phyloP scores from a whole-genome alignment of 2,113 vertebrate species.

The Formicarius rufipectus region DNA sequence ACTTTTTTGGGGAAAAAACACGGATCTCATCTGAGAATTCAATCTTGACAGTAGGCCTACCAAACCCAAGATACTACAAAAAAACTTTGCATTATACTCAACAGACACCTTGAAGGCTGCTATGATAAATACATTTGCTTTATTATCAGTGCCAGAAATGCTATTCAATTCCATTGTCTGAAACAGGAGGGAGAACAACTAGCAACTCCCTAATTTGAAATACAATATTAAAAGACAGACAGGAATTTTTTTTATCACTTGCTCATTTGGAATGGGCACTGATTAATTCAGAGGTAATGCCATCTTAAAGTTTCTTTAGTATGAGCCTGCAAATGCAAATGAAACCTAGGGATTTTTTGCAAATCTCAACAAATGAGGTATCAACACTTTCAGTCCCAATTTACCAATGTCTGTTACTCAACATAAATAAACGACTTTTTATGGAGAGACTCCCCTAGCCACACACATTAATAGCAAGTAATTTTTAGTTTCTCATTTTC shows the following conservation, averaged over 20 bases:
- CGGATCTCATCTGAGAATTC: not conserved
- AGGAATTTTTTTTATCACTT: not conserved
- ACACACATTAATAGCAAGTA: not conserved
- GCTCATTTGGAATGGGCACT: not conserved
- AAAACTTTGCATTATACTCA: not conserved
- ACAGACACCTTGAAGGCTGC: not conserved
- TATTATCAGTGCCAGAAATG: not conserved
- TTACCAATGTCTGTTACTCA: not conserved
- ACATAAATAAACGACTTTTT: not conserved
- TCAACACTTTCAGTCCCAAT: not conserved
- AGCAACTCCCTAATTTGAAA: not conserved
- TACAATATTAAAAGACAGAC: not conserved
- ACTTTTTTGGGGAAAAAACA: not conserved
- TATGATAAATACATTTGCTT: not conserved
- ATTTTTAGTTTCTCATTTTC: not conserved
- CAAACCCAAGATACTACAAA: not conserved
- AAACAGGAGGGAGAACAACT: not conserved
- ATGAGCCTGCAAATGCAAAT: not conserved
- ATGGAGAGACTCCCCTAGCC: not conserved
- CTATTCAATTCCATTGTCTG: not conserved
- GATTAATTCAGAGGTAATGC: not conserved
- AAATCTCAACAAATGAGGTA: not conserved
- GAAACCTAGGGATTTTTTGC: not conserved
- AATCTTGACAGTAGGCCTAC: not conserved
- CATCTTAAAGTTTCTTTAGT: not conserved